Conservation (phyloP, 2,113 vertebrate genomes). For the Sisor rabdophorus region DNA sequence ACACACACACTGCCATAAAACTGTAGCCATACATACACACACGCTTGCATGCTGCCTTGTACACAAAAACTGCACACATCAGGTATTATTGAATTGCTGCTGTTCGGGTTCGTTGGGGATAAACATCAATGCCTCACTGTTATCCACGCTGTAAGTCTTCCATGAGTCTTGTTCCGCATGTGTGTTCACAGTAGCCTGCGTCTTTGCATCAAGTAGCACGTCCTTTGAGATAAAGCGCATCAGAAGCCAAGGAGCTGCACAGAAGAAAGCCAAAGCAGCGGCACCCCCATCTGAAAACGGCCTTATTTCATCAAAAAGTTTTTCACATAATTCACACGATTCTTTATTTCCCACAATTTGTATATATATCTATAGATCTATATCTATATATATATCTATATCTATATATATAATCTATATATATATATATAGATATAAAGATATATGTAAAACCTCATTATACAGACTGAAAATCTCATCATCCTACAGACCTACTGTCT, state of each 20-base stretch:
- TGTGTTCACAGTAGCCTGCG: constrained; percentile 4
- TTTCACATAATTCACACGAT: too few relatives aligned
- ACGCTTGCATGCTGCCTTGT: constrained; percentile 24
- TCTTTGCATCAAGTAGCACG: constrained; percentile 2
- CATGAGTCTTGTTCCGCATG: constrained; percentile 22
- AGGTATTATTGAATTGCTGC: constrained; percentile 29
- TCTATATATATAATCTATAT: too few relatives aligned
- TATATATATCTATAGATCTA: too few relatives aligned
- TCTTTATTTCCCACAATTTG: too few relatives aligned
- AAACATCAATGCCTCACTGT: not conserved
- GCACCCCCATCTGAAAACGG: constrained; percentile 4
- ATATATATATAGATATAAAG: too few relatives aligned
- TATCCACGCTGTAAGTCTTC: constrained; percentile 25
- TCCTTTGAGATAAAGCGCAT: not conserved
- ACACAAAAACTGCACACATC: constrained; percentile 16
- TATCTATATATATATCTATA: too few relatives aligned
- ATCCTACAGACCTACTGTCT: too few relatives aligned
- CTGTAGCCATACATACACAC: constrained; percentile 1
- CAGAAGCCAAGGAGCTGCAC: not conserved
- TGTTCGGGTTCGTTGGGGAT: constrained; percentile 4
- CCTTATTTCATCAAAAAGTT: too few relatives aligned
- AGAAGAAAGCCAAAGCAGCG: not conserved
- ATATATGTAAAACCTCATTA: too few relatives aligned
- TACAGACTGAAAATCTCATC: too few relatives aligned
- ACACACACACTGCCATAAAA: not conserved